Evolutionary conservation across 2,888 invertebrate species (phyloP), one percentile per base, ranked within the genome.

Genomic region (Dorcus hopei): DNA sequence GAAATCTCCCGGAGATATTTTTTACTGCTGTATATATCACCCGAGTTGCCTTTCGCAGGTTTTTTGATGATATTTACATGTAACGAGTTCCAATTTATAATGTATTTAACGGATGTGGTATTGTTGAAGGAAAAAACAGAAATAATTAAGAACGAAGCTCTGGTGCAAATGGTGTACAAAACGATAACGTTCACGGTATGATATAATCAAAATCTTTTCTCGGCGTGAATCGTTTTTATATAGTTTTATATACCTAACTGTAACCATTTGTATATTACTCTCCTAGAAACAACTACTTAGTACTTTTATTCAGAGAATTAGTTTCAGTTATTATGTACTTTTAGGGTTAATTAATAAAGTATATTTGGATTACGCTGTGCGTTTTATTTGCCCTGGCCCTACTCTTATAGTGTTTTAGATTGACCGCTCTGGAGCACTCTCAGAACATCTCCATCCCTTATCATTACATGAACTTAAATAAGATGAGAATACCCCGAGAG

Each of bases 301-400:
- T 60, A 60, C 54, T 60, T 57, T 60, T 60, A 55, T 55, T 59
- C 52, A 45, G 49, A 52, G 52, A 59, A 38, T 59, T 50, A 49
- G 49, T 55, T 51, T 59, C 38, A 57, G 53, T 60, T 60, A 62
- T 63, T 60, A 61, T 68, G 65, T 68, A 66, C 49, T 57, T 58
- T 65, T 67, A 67, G 68, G 68, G 65, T 62, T 65, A 68, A 67
- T 61, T 61, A 67, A 65, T 64, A 68, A 68, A 65, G 64, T 63
- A 65, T 66, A 61, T 57, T 58, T 61, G 59, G 59, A 59, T 45
- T 52, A 41, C 4, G 26, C 7, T n/a, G 1, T 49, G 11, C 49
- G 19, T 42, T 16, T 42, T 11, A 16, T 6, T 42, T 42, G 2
- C 7, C 26, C 26, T 33, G 0, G 19, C 19, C 19, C 19, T 2